Conservation (phyloP, 2,888 invertebrate genomes). For the Mythimna pallens region DNA sequence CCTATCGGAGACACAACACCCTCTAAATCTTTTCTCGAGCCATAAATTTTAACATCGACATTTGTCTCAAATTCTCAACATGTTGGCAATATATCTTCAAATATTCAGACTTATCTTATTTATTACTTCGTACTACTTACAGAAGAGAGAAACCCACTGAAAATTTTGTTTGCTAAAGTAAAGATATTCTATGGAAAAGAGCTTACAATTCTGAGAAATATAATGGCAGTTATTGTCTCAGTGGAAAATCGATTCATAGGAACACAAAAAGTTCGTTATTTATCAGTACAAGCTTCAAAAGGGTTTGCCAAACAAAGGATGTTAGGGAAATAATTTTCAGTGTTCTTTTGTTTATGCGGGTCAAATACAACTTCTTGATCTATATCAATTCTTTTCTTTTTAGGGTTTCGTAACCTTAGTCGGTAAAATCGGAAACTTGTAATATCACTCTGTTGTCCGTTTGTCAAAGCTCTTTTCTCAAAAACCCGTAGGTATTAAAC, state of each 20-base stretch:
- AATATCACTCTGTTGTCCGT: too few relatives aligned
- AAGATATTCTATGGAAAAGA: not conserved
- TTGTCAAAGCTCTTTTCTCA: too few relatives aligned
- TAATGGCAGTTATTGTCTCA: conserved; percentile 9
- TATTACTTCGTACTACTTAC: conserved; percentile 25
- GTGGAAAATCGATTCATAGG: conserved; percentile 4
- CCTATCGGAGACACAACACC: not conserved
- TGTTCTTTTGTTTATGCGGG: conserved; percentile 43
- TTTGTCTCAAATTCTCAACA: conserved; percentile 42
- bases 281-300: conserved; percentile 25
- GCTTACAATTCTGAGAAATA: not conserved
- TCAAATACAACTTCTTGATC: conserved; percentile 13
- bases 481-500: too few relatives aligned
- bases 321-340: conserved; percentile 30
- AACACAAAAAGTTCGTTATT: conserved; percentile 34
- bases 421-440: too few relatives aligned
- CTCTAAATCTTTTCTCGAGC: conserved; percentile 7
- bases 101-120: conserved; percentile 43
- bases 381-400: too few relatives aligned
- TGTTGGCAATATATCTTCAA: conserved; percentile 44
- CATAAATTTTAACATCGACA: conserved; percentile 44
- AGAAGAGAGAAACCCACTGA: not conserved
- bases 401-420: too few relatives aligned
- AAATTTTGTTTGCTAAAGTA: conserved; percentile 7
- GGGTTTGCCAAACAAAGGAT: conserved; percentile 38